These are phyloP conservation scores for Struthidea cinerea DNA, from an alignment of 2,113 vertebrate genomes.

Conservation along the genomic window DNA sequence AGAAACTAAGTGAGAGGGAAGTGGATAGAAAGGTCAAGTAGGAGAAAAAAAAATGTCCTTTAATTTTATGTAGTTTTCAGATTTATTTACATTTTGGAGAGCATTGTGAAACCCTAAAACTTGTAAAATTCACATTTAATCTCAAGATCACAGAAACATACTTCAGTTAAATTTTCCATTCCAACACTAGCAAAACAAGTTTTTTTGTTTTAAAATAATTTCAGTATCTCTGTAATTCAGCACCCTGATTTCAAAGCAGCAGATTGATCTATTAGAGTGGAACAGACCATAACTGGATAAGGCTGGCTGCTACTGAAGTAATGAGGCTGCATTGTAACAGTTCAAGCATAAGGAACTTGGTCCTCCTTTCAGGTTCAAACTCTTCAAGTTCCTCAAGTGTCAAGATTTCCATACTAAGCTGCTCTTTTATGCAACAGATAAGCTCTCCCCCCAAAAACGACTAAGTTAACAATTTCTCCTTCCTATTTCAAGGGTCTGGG, in stretches of 20 bases:
- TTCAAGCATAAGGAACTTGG: not conserved
- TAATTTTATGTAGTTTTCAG: not conserved
- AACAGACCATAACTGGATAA: not conserved
- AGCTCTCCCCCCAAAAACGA: not conserved
- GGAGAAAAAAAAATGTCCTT: not conserved
- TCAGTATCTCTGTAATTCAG: not conserved
- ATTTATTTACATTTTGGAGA: not conserved
- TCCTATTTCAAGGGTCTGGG: not conserved
- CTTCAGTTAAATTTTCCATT: not conserved
- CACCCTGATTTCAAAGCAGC: not conserved
- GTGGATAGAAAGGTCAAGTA: not conserved
- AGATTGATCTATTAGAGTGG: not conserved
- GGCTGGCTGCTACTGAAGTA: not conserved
- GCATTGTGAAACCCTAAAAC: not conserved
- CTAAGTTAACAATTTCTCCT: not conserved
- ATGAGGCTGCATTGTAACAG: fast-evolving
- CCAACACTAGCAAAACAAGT: not conserved
- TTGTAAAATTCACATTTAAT: not conserved
- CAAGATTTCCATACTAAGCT: not conserved
- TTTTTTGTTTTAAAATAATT: not conserved
- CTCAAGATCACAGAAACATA: not conserved
- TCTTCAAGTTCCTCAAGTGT: not conserved
- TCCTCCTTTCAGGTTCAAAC: not conserved
- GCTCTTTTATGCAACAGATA: not conserved
- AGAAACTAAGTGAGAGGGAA: not conserved